Percentiles rank a stretch among this genome's conserved stretches.
These are phyloP conservation scores for Eunapius fragilis DNA, from an alignment of 37 sponge, comb jelly and placozoan species.

Conservation along the genomic window DNA sequence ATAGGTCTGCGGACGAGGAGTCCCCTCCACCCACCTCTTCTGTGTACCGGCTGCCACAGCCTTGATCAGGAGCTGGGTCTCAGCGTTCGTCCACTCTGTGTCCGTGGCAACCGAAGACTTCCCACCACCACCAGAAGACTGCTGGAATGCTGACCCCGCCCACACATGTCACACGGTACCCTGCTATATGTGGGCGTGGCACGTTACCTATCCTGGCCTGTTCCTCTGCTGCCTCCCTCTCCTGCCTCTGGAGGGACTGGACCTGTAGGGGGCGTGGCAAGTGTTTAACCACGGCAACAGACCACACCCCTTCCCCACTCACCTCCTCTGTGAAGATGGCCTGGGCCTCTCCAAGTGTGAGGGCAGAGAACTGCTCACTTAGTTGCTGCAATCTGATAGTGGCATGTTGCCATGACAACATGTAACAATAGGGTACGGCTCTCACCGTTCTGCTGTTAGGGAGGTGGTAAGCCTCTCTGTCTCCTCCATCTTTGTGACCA, in stretches of 20 bases:
- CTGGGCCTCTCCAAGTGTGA: conserved; percentile 22
- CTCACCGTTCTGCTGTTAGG: conserved; percentile 47
- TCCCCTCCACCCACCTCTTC: conserved; percentile 59
- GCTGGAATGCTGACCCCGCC: neutral
- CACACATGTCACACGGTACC: neutral
- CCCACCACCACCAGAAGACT: neutral
- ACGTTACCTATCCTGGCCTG: conserved; percentile 7
- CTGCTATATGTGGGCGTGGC: neutral
- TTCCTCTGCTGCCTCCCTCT: neutral
- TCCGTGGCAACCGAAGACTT: neutral
- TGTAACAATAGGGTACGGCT: neutral
- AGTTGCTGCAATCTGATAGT: conserved; percentile 31
- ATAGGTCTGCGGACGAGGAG: neutral
- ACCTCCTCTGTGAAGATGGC: conserved; percentile 46
- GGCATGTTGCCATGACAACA: neutral
- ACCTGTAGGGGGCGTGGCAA: too few species aligned
- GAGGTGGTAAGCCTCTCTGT: conserved; percentile 66
- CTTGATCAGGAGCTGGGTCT: conserved; percentile 87
- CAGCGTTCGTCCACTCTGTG: conserved; percentile 71
- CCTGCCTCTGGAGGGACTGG: neutral
- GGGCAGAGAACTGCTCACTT: conserved; percentile 15
- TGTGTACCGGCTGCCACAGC: conserved; percentile 96
- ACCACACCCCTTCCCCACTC: neutral
- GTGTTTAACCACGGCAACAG: neutral
- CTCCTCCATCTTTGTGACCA: conserved; percentile 63